phyloP scores from a whole-genome alignment of 2,113 vertebrate species.

The Sciurus niger region DNA sequence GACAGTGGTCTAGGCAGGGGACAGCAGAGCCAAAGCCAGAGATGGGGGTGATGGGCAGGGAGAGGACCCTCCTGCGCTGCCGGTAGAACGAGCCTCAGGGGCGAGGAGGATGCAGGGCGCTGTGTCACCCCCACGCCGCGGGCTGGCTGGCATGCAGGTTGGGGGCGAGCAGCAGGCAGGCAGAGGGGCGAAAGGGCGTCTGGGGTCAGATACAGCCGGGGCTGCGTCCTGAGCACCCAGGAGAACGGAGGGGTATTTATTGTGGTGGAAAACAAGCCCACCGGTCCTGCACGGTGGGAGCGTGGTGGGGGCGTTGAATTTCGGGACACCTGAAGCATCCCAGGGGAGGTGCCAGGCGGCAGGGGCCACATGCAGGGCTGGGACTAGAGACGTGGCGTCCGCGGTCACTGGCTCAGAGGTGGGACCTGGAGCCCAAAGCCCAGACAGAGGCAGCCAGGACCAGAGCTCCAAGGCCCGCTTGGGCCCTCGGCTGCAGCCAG shows the following conservation, averaged over 20 bases:
- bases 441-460: neutral
- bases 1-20: neutral
- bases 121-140: no score
- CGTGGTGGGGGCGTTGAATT: neutral
- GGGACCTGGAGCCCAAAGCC: neutral
- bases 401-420: no score
- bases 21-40: neutral
- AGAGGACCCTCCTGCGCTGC: no score
- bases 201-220: fast-evolving
- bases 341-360: neutral
- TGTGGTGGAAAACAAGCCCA: fast-evolving
- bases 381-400: neutral
- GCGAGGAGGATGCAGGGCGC: fast-evolving
- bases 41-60: fast-evolving
- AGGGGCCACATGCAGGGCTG: neutral
- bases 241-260: no score
- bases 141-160: neutral
- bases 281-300: fast-evolving
- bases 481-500: fast-evolving
- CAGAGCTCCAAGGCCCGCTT: neutral
- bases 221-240: neutral
- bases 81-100: neutral
- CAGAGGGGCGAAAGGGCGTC: neutral
- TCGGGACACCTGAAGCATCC: neutral
- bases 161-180: neutral